A percentile compares a stretch with the other conserved stretches of the same genome.
phyloP scores from a whole-genome alignment of 2,113 vertebrate species.

The Mohoua ochrocephala region DNA sequence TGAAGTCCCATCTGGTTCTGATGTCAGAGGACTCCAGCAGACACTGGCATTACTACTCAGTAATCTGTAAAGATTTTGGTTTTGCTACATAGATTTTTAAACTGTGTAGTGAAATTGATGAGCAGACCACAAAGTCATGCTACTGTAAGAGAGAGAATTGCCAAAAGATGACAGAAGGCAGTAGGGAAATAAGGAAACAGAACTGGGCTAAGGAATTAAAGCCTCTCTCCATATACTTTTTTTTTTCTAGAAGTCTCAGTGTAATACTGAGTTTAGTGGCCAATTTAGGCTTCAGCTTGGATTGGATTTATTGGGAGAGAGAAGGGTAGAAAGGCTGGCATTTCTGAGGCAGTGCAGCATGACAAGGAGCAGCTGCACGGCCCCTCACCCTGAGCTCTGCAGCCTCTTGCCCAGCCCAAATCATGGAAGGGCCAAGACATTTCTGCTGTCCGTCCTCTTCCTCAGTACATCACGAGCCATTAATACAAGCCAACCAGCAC shows the following conservation, averaged over 20 bases:
- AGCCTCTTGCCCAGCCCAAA: not conserved
- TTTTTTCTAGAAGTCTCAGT: not conserved
- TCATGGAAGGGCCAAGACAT: not conserved
- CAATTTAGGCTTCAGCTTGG: not conserved
- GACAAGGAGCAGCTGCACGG: not conserved
- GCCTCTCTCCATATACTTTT: not conserved
- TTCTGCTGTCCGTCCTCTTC: not conserved
- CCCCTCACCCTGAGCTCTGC: not conserved
- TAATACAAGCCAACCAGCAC: not conserved
- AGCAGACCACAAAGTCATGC: not conserved
- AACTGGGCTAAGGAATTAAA: not conserved
- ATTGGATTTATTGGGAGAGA: not conserved
- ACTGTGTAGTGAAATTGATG: not conserved
- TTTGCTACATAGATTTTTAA: slow-evolving; percentile 21
- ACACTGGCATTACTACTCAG: not conserved
- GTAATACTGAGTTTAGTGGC: not conserved
- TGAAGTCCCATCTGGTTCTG: not conserved
- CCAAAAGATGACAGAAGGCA: not conserved
- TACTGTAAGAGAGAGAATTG: not conserved
- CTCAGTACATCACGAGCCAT: not conserved
- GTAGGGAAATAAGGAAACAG: not conserved
- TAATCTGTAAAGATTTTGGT: not conserved
- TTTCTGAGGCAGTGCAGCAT: accelerated
- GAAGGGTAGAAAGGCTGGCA: not conserved
- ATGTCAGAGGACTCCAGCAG: not conserved